Base-by-base conservation (phyloP, 2,797 vertebrate species). In the Tachyglossus aculeatus region DNA sequence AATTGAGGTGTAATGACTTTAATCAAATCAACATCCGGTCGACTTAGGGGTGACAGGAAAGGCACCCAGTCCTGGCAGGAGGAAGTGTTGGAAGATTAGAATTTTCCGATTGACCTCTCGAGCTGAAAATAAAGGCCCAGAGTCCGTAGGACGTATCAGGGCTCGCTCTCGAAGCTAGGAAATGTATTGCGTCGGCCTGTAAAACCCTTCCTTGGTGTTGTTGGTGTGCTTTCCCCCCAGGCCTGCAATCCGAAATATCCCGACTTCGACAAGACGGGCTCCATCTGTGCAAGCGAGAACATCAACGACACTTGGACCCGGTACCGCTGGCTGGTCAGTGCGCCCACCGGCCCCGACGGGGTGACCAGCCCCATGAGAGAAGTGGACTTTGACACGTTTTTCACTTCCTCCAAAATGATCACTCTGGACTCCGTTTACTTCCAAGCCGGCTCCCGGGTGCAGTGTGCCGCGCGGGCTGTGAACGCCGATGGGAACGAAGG, bases 301-400 rank as follows among this genome's bases (percentile, higher is more conserved):
- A 98, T 98, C 90, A 96, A 97, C 53, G 90, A 98, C 74, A 96
- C 95, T 9, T 74, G 97, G 86, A 97, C 96, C 18, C 94, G 48
- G 31, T 98, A 98, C 90, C 93, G 96, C 62, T 98, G 97, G 97
- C 93, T 98, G 44, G 89, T 94, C 22, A 96, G 96, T 2, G 95
- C 96, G 38, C 97, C 97, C 2, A 90, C 94, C 0, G 94, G 96
- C 37, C 89, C 93, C 0, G 95, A 97, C 11, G 96, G 96, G 0
- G 95, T 98, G 61, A 96, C 96, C 78, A 95, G 95, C 81, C 96
- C 96, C 80, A 94, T 98, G 96, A 94, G 90, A 67, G 97, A 98
- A 78, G 93, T 95, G 70, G 96, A 98, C 90, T 96, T 96, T 22
- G 94, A 98, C 85, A 98, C 97, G n/a, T 98, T 98, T 90, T 98